Evolutionary conservation across 2,888 invertebrate species (phyloP).

Genomic region (Arenicola marina): DNA sequence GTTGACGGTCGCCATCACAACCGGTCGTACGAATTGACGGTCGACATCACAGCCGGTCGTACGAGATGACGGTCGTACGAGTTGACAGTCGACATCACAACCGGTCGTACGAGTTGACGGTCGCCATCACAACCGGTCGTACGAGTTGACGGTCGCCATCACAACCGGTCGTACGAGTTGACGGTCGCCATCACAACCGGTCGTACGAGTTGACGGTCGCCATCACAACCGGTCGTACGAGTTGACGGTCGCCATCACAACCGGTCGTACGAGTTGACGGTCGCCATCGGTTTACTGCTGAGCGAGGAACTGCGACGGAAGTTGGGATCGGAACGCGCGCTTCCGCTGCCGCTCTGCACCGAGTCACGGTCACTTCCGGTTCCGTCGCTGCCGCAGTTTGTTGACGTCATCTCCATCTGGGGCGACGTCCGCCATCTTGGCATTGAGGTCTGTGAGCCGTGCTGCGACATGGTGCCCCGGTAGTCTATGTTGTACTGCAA

Average conservation of each 20-base stretch:
- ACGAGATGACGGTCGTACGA: too few species aligned
- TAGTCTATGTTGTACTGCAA: conserved; percentile 64
- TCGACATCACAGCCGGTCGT: too few species aligned
- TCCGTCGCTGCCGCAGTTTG: conserved; percentile 25
- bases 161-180: too few species aligned
- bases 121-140: too few species aligned
- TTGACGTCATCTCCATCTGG: not conserved
- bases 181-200: too few species aligned
- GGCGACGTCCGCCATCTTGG: conserved; percentile 8
- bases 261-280: conserved; percentile 17
- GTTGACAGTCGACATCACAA: too few species aligned
- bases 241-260: conserved; percentile 17
- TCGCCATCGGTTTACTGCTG: conserved; percentile 25
- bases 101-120: too few species aligned
- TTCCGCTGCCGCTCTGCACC: conserved; percentile 38
- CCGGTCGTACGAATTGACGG: too few species aligned
- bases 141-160: too few species aligned
- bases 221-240: too few species aligned
- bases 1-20: too few species aligned
- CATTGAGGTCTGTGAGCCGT: conserved; percentile 4
- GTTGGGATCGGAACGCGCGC: conserved; percentile 34
- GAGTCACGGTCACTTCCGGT: conserved; percentile 48
- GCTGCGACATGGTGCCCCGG: conserved; percentile 43
- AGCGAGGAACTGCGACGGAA: conserved; percentile 47
- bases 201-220: too few species aligned